Evolutionary conservation across 2,113 vertebrate genomes (phyloP), one percentile per base, ranked within the genome.

Genomic region (Eleginops maclovinus): DNA sequence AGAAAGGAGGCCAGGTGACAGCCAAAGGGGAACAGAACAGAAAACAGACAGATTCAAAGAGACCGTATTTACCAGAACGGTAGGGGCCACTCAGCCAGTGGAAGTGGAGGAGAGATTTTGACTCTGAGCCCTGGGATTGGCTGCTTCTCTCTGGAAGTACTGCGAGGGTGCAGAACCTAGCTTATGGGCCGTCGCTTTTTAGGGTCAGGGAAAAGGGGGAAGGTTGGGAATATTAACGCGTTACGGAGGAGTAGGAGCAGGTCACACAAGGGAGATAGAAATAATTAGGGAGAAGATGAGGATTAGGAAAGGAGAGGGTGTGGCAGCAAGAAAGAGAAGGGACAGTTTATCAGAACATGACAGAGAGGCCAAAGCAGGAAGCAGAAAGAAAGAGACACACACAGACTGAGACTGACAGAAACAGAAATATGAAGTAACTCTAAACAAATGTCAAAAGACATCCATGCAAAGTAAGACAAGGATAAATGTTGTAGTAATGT

Each of bases 91-190:
- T 94, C 93, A 94, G 93, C 93, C 93, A 83, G 94, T 93, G 79
- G 94, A 94, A 82, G 91, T 92, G 67, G 93, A 93, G 87, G 93
- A 91, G 56, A 93, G 87, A 91, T 87, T 92, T 84, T 92, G 92
- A 88, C 90, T 91, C 85, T 91, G 90, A 90, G 82, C 81, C 87
- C 91, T 87, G 82, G 89, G 91, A 89, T 93, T 94, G 90, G 90
- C 88, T 88, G 89, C 91, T 82, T 95, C 94, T 93, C 92, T 94
- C 93, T 94, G 94, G 91, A 94, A 92, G 93, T 91, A 94, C 92
- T 95, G 93, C 88, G 93, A 93, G 83, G 92, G 91, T 64, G 92
- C 90, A 0, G 93, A 94, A 87, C 88, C 93, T 86, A 93, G 88
- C 85, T 88, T 94, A 93, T 91, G 86, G 85, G 86, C 87, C 88